Percentiles rank a stretch among this genome's conserved stretches.
Evolutionary conservation across 92 coral and sea anemone species (phyloP).

Genomic region (Hydrozoanthus gracilis): DNA sequence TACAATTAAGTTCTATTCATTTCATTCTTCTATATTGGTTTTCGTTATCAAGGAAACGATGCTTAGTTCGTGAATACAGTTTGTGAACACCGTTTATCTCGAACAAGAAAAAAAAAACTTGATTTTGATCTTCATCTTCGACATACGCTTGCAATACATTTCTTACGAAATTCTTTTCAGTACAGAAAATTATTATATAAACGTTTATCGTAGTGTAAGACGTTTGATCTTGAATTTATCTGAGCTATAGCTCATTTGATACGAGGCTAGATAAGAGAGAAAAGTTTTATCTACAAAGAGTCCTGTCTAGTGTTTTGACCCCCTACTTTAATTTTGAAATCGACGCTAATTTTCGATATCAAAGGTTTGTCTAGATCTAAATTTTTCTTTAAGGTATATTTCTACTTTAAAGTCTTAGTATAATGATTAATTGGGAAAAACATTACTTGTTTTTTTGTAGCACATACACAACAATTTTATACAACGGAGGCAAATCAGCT

Average conservation of each 20-base stretch:
- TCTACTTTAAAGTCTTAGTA: too few relatives aligned
- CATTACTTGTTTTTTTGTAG: slow-evolving; percentile 42
- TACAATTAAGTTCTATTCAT: too few relatives aligned
- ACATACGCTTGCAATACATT: not conserved
- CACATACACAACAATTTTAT: slow-evolving; percentile 73
- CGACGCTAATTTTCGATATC: not conserved
- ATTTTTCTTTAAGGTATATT: not conserved
- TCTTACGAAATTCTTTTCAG: not conserved
- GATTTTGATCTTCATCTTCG: not conserved
- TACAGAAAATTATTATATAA: not conserved
- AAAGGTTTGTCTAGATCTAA: not conserved
- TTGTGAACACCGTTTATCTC: not conserved
- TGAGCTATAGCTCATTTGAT: too few relatives aligned
- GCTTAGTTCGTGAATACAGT: not conserved
- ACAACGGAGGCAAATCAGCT: slow-evolving; percentile 75
- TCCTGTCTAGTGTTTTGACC: too few relatives aligned
- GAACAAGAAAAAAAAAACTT: not conserved
- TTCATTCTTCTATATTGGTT: too few relatives aligned
- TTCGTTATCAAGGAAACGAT: not conserved
- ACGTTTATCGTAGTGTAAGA: not conserved
- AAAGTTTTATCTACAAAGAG: too few relatives aligned
- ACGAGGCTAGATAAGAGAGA: too few relatives aligned
- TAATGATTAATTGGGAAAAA: not conserved
- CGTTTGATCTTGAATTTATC: too few relatives aligned
- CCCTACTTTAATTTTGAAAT: not conserved